Evolutionary conservation across 2,888 invertebrate genomes (phyloP), one percentile per base, ranked within the genome.

Genomic region (Rotaria socialis): DNA sequence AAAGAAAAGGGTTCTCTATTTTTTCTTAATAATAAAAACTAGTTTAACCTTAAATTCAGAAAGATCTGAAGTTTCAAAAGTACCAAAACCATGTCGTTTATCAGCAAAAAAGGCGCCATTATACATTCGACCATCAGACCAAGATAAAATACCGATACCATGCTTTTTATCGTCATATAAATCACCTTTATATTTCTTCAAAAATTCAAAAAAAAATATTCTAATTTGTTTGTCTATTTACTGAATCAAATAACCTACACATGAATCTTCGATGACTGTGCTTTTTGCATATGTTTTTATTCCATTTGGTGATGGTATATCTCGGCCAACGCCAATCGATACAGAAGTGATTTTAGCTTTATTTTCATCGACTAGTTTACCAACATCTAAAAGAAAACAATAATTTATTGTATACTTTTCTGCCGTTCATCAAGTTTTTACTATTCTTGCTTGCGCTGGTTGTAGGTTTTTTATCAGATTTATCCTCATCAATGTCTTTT

Each of bases 31-130:
- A 24, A 7, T 67, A 4, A 19, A 67, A 16, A 14, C 16, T 16
- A 22, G 14, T 27, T 47, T 24, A 47, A 91, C 91, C 89, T 91
- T 89, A 89, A 90, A 91, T 67, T 88, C 88, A 85, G 89, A 89
- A 27, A 90, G 90, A 89, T 90, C 89, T 10, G 89, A 87, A 87
- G 90, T 90, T 75, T 84, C 87, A 86, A 90, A 89, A 0, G 88
- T 88, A 11, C 91, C 91, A 89, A 90, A 91, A 1, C 91, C 91
- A 88, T 91, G 90, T 87, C 90, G 90, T 75, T 89, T 89, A 87
- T 91, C 90, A 89, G 90, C 89, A 88, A 90, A 91, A 87, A 91
- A 91, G n/a, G 89, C 89, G 11, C 91, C 91, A 10, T 87, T 87
- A 87, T 89, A 91, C 5, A 88, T 88, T 10, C 89, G 89, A 2